Conservation (phyloP, 2,888 invertebrate species). For the Drosophila helvetica region DNA sequence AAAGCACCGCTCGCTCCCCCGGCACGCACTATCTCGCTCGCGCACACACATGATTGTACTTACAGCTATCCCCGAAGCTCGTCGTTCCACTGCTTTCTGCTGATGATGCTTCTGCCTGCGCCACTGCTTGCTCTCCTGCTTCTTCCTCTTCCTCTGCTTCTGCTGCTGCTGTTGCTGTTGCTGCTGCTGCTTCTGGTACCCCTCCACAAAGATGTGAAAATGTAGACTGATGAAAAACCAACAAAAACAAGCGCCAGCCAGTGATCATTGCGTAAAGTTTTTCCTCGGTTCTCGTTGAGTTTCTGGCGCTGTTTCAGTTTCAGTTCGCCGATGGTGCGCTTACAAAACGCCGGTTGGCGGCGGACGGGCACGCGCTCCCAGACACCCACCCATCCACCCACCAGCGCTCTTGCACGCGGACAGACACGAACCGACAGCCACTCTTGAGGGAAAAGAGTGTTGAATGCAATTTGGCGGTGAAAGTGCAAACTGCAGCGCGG, state of each 20-base stretch:
- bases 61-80: neutral
- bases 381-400: neutral
- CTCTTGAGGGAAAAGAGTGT: constrained; percentile 20
- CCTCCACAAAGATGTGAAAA: constrained; percentile 64
- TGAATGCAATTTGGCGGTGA: constrained; percentile 17
- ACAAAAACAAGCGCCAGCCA: constrained; percentile 48
- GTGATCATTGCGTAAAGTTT: constrained; percentile 76
- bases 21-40: constrained; percentile 33
- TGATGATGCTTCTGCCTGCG: neutral
- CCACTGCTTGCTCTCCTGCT: constrained; percentile 12
- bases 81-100: constrained; percentile 3
- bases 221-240: constrained; percentile 67
- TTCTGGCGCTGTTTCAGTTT: constrained; percentile 50
- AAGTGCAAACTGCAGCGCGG: constrained; percentile 32
- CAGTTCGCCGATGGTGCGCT: constrained; percentile 74
- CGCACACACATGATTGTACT: constrained; percentile 18
- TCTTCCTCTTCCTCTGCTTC: neutral
- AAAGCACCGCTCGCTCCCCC: constrained; percentile 16
- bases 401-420: neutral
- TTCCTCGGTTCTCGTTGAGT: constrained; percentile 20
- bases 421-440: constrained; percentile 8
- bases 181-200: constrained; percentile 5
- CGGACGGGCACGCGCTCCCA: constrained; percentile 47
- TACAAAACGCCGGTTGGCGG: constrained; percentile 75
- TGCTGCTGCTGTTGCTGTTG: constrained; percentile 9